Conservation (phyloP, 2,113 vertebrate species). For the Lasiurus cinereus region DNA sequence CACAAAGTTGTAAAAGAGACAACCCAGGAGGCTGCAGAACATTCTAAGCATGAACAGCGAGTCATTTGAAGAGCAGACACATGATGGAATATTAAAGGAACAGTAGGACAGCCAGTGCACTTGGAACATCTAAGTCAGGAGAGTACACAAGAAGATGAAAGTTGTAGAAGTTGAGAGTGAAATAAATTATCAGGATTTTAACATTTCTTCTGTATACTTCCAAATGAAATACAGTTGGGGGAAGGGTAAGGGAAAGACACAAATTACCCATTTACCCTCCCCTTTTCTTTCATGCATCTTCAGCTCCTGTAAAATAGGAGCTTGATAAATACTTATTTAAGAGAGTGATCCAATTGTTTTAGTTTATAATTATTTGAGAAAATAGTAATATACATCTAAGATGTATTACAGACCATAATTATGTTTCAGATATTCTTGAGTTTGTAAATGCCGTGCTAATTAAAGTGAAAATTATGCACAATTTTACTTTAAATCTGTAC, state of each 20-base stretch:
- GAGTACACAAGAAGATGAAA: not conserved
- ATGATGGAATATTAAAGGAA: not conserved
- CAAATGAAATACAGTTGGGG: not conserved
- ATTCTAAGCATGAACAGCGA: not conserved
- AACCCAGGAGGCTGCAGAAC: not conserved
- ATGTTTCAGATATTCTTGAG: not conserved
- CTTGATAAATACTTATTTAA: not conserved
- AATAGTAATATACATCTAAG: not conserved
- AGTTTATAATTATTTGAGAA: not conserved
- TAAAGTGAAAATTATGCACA: not conserved
- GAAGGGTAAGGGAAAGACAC: not conserved
- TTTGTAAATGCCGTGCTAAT: slow-evolving; percentile 3
- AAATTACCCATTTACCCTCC: not conserved
- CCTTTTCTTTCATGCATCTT: not conserved
- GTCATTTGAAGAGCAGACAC: not conserved
- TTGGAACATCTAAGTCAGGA: not conserved
- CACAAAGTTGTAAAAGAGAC: not conserved
- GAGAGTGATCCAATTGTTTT: not conserved
- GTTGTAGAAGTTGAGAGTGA: not conserved
- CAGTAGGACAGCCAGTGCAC: not conserved
- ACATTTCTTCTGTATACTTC: not conserved
- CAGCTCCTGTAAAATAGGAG: not conserved
- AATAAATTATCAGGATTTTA: not conserved
- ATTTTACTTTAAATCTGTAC: not conserved
- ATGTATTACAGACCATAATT: not conserved